Evolutionary conservation across 2,113 vertebrate species (phyloP), one percentile per base, ranked within the genome.

Genomic region (Erinaceus europaeus): DNA sequence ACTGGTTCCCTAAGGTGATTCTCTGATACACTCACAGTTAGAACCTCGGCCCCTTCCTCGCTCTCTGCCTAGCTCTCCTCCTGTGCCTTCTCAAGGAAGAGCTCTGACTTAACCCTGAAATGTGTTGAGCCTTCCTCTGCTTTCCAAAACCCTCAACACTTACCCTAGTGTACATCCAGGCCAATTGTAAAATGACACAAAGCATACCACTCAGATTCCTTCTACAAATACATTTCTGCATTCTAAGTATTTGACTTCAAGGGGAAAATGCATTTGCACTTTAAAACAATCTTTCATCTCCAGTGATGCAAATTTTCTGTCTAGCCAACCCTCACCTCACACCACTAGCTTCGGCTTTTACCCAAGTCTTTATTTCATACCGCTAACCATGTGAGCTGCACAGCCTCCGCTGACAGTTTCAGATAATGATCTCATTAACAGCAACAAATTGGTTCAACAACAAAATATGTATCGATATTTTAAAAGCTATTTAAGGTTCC

Each of bases 201-300:
- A 94, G 94, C 88, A 84, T 93, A 91, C 86, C 91, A 91, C 68
- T 82, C 94, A 80, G 78, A 94, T 93, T 94, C 88, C 91, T 91
- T 93, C 86, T 42, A 89, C 89, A 90, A 87, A 79, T 86, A 61
- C 91, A 89, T 85, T 95, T 95, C 94, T 96, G 93, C 84, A 17
- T 94, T 93, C 89, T 94, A 96, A 93, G 95, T 81, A 93, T 96
- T 95, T 94, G 79, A 93, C 84, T 96, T 95, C 69, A 94, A 94
- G 71, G 50, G 79, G 59, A 53, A 94, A 94, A 92, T 0, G 25
- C 34, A 91, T 78, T 91, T 94, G 91, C 71, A 91, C 89, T 96
- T 94, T 79, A 90, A 93, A 95, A 94, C 90, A 90, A 74, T 76
- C 92, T 94, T 94, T 92, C 84, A 94, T 89, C 87, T 90, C 80